phyloP scores from a whole-genome alignment of 2,888 invertebrate genomes.

The Dusona sp. region DNA sequence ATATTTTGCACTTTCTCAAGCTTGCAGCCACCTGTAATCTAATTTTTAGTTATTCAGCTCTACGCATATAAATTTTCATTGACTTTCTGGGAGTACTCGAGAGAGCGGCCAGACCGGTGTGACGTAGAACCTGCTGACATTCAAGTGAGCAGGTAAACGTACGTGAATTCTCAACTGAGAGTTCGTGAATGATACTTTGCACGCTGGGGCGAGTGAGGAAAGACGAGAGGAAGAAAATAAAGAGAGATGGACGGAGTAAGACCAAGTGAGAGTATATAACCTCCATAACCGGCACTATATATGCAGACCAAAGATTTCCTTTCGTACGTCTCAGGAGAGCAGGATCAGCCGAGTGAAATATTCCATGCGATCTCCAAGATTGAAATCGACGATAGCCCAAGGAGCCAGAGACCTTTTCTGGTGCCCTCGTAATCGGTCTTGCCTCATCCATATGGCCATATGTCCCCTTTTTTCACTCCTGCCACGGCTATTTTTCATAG shows the following conservation, averaged over 20 bases:
- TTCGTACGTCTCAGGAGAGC: conserved; percentile 47
- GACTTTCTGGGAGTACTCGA: conserved; percentile 3
- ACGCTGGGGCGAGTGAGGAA: background rate
- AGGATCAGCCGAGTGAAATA: conserved; percentile 64
- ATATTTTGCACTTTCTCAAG: background rate
- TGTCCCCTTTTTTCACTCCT: conserved; percentile 25
- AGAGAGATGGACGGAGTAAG: conserved; percentile 14
- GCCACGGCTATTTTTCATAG: conserved; percentile 46
- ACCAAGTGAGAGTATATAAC: background rate
- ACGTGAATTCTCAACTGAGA: conserved; percentile 34
- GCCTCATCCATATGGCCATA: conserved; percentile 62
- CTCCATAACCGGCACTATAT: conserved; percentile 40
- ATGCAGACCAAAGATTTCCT: conserved; percentile 53
- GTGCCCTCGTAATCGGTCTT: conserved; percentile 43
- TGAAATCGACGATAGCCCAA: conserved; percentile 63
- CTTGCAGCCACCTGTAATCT: background rate
- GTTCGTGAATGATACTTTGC: conserved; percentile 40
- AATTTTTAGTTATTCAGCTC: background rate
- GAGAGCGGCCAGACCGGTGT: conserved; percentile 18
- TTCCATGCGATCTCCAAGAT: conserved; percentile 59
- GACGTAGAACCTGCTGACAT: conserved; percentile 19
- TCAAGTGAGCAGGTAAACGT: conserved; percentile 37
- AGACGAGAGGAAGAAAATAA: background rate
- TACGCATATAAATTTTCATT: conserved; percentile 19
- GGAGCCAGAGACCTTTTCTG: conserved; percentile 29